These are phyloP conservation scores for Eristalinus aeneus DNA, from an alignment of 2,888 invertebrate species.

Conservation along the genomic window DNA sequence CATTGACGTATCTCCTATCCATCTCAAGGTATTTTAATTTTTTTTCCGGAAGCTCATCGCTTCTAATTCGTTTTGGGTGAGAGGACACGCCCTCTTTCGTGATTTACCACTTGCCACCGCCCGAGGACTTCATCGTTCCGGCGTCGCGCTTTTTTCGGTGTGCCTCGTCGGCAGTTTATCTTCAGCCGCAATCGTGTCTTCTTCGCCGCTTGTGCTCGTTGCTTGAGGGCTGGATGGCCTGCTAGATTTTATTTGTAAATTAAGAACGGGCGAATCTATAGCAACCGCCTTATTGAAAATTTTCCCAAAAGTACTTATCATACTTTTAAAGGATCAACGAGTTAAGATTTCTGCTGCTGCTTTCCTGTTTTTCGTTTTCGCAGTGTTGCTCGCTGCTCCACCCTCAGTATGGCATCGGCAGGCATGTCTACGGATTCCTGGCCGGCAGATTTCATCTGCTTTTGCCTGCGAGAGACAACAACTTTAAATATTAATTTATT, in stretches of 20 bases:
- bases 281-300: constrained; percentile 63
- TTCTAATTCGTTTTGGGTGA: constrained; percentile 29
- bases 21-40: neutral
- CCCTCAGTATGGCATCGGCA: neutral
- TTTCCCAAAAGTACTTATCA: constrained; percentile 69
- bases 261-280: constrained; percentile 52
- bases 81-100: neutral
- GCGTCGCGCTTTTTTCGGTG: neutral
- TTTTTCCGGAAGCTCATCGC: neutral
- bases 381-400: neutral
- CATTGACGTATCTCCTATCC: constrained; percentile 8
- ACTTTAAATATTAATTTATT: constrained; percentile 70
- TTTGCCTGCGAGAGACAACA: constrained; percentile 47
- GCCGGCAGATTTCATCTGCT: neutral
- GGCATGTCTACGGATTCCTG: constrained; percentile 9
- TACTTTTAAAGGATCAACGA: constrained; percentile 69
- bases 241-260: constrained; percentile 42
- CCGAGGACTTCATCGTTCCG: neutral
- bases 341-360: constrained; percentile 32
- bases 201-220: neutral
- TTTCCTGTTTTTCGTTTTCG: neutral
- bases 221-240: neutral
- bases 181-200: constrained; percentile 22
- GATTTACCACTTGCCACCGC: neutral
- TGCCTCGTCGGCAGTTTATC: constrained; percentile 17